A percentile compares a stretch with the other conserved stretches of the same genome.
These are phyloP conservation scores for Bathynomus jamesi DNA, from an alignment of 1,140 invertebrate genomes.

Conservation along the genomic window DNA sequence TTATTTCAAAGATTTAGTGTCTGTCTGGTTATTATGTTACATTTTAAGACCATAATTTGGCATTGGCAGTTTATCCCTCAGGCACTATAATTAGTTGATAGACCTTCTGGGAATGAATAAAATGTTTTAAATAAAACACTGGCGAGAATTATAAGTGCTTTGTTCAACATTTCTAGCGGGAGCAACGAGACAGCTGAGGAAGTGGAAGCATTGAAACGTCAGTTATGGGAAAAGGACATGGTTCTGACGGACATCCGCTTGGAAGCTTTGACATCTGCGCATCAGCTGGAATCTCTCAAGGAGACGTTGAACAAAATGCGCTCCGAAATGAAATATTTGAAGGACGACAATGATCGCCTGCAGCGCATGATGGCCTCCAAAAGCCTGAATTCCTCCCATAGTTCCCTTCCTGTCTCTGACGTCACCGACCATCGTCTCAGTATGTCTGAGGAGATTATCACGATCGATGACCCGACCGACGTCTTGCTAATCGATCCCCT, in stretches of 20 bases:
- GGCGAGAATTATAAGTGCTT: no score
- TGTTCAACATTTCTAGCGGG: no score
- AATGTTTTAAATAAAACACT: no score
- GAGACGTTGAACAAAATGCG: conserved; percentile 95
- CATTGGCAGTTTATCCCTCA: no score
- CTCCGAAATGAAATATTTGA: conserved; percentile 89
- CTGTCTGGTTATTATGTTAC: no score
- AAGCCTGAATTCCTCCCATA: conserved; percentile 69
- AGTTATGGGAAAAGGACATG: conserved; percentile 89
- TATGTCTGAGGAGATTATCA: conserved; percentile 25
- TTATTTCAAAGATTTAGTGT: no score
- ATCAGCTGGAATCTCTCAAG: conserved; percentile 90
- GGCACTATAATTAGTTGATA: no score
- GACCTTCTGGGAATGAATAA: no score
- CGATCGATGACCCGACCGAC: conserved; percentile 28
- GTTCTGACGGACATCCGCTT: conserved; percentile 91
- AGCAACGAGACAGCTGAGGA: conserved; percentile 42
- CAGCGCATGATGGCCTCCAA: conserved; percentile 76
- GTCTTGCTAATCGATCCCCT: conserved; percentile 33
- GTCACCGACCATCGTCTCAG: conserved; percentile 25
- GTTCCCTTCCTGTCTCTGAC: conserved; percentile 51
- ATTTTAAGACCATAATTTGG: no score
- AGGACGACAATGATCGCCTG: conserved; percentile 91
- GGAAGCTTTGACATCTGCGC: conserved; percentile 89
- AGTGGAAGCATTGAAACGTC: conserved; percentile 82